A percentile compares a stretch with the other conserved stretches of the same genome.
Evolutionary conservation across 2,113 vertebrate genomes (phyloP).

Genomic region (Lamprotornis superbus): DNA sequence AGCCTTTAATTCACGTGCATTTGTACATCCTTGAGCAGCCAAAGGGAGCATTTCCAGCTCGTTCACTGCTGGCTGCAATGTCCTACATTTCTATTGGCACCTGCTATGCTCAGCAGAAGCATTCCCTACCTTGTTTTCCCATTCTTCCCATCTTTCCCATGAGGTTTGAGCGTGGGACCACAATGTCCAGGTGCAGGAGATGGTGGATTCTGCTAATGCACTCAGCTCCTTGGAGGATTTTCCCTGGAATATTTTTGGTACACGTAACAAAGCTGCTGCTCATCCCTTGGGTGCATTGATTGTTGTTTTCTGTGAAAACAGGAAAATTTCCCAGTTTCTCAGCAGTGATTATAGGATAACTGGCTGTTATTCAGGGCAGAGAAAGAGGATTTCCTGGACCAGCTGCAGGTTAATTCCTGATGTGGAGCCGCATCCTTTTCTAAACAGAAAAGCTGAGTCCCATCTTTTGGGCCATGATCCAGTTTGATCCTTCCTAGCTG

Average conservation of each 20-base stretch:
- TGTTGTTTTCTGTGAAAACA: not conserved
- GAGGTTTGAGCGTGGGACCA: not conserved
- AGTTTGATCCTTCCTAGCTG: not conserved
- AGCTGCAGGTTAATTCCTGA: not conserved
- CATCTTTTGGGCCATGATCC: not conserved
- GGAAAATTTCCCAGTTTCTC: not conserved
- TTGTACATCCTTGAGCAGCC: not conserved
- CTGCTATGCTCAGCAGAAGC: not conserved
- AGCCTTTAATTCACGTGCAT: not conserved
- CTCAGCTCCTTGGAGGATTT: not conserved
- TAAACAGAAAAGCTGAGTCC: not conserved
- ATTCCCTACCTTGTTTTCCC: not conserved
- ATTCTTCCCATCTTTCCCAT: not conserved
- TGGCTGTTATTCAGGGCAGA: not conserved
- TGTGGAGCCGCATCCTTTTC: rapidly evolving
- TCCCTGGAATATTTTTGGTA: not conserved
- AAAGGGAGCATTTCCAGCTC: not conserved
- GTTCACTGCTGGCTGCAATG: not conserved
- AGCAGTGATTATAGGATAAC: not conserved
- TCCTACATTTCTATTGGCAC: not conserved
- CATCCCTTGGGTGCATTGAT: not conserved
- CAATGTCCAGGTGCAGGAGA: not conserved
- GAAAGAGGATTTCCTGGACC: not conserved
- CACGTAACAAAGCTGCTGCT: not conserved
- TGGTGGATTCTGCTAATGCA: not conserved